Conservation (phyloP, 2,797 vertebrate genomes). For the Syngnathus rostellatus region DNA sequence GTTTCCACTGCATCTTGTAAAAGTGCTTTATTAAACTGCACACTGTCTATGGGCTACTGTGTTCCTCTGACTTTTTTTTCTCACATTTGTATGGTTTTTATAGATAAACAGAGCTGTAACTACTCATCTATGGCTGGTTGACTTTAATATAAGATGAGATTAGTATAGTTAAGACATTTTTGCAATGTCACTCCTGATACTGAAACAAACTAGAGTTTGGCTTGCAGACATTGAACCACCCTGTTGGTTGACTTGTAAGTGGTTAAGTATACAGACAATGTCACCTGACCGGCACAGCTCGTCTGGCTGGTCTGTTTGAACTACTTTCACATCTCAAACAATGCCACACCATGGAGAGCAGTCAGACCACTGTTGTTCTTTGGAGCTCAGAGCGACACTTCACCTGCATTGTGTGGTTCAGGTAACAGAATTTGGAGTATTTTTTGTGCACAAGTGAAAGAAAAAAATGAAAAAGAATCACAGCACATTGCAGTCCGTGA, state of each 20-base stretch:
- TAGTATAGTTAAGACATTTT: not conserved
- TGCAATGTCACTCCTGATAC: not conserved
- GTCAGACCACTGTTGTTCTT: not conserved
- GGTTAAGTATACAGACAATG: conserved; percentile 39
- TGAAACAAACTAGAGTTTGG: conserved; percentile 9
- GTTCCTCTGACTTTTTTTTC: not conserved
- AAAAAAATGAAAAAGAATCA: not conserved
- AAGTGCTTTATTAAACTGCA: conserved; percentile 1
- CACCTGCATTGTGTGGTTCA: not conserved
- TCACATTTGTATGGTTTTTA: not conserved
- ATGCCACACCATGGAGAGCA: conserved; percentile 9
- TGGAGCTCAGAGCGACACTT: not conserved
- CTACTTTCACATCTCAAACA: conserved; percentile 16
- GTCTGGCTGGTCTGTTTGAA: conserved; percentile 31
- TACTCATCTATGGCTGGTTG: not conserved
- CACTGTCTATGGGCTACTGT: not conserved
- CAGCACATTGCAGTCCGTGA: too few relatives aligned
- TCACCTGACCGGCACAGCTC: conserved; percentile 26
- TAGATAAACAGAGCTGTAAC: not conserved
- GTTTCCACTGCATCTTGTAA: not conserved
- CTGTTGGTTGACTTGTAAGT: conserved; percentile 5
- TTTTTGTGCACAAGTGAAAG: not conserved
- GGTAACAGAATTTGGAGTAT: not conserved
- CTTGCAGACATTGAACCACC: not conserved
- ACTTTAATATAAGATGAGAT: not conserved